phyloP scores from a whole-genome alignment of 2,888 invertebrate genomes.

The Pristionchus entomophagus region DNA sequence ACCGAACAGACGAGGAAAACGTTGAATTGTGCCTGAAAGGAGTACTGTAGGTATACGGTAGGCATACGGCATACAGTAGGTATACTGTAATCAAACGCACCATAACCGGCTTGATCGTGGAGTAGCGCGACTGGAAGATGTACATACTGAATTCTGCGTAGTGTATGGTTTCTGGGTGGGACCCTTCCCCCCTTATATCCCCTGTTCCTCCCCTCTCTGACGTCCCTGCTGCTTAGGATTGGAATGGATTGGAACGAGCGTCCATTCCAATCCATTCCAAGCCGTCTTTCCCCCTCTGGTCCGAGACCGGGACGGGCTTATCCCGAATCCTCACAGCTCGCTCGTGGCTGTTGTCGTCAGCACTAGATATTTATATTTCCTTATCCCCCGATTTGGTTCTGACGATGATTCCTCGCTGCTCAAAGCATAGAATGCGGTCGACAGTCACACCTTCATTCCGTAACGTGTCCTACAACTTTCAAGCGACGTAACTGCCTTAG shows the following conservation, averaged over 20 bases:
- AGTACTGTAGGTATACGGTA: too few relatives aligned
- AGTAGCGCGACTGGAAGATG: slow-evolving; percentile 8
- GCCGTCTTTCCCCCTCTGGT: not conserved
- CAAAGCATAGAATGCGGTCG: too few relatives aligned
- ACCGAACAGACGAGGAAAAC: not conserved
- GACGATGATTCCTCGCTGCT: too few relatives aligned
- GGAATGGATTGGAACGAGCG: not conserved
- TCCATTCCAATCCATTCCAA: not conserved
- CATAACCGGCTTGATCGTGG: not conserved
- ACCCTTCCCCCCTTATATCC: not conserved
- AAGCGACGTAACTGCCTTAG: too few relatives aligned
- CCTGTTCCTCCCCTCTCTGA: not conserved
- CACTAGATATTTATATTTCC: not conserved
- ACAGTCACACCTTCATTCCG: too few relatives aligned
- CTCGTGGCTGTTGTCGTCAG: not conserved
- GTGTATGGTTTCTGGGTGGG: not conserved
- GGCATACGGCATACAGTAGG: not conserved
- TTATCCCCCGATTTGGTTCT: not conserved
- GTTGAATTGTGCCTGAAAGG: not conserved
- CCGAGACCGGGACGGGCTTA: not conserved
- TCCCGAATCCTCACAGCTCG: slow-evolving; percentile 1
- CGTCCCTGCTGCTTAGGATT: not conserved
- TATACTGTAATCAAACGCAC: not conserved
- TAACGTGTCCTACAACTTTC: too few relatives aligned
- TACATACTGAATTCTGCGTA: not conserved